Base-by-base conservation (phyloP, 2,888 invertebrate species). In the Phortica magna region DNA sequence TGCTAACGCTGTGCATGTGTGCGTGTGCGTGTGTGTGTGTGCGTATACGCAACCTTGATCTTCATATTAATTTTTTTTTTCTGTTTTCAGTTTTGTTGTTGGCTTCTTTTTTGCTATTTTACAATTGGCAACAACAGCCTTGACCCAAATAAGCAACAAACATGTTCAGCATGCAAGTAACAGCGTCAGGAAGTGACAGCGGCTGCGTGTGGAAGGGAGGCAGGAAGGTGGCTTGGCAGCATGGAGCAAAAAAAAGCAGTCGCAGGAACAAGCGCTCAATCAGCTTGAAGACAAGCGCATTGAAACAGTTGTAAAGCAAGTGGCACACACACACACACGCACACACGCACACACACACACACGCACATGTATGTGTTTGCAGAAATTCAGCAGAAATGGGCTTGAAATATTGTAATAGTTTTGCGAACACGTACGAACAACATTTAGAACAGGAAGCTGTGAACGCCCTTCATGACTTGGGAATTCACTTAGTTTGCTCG, bases 1-100 rank as follows among this genome's bases (percentile, higher is more conserved):
- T n/a, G n/a, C n/a, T n/a, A n/a, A n/a, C n/a, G n/a, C n/a, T n/a
- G 48, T 14, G 14, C 48, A 2, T 48, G 0, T 19, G 17, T 22
- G 61, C 0, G 31, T 61, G 7, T 22, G 22, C 9, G 9, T 22
- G 22, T 61, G 10, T 61, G 22, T 5, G n/a, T n/a, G n/a, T 48
- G 48, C 10, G 10, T 12, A 48, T 6, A 43, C 7, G 42, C 39
- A 65, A 64, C 85, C 85, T 83, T 85, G 85, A 85, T 87, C 85
- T 87, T 85, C 85, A 87, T 84, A 80, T 76, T 84, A 82, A 81
- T 83, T 82, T 83, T 77, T 85, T 83, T 84, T 19, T 39, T 31
- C 19, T n/a, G 31, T 55, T 78, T 76, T 67, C 76, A 80, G 68
- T 78, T 3, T 31, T 3, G 2, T 31, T 31, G 2, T 31, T 31